Evolutionary conservation across 2,888 invertebrate genomes (phyloP).

Genomic region (Diarsia dahlii): DNA sequence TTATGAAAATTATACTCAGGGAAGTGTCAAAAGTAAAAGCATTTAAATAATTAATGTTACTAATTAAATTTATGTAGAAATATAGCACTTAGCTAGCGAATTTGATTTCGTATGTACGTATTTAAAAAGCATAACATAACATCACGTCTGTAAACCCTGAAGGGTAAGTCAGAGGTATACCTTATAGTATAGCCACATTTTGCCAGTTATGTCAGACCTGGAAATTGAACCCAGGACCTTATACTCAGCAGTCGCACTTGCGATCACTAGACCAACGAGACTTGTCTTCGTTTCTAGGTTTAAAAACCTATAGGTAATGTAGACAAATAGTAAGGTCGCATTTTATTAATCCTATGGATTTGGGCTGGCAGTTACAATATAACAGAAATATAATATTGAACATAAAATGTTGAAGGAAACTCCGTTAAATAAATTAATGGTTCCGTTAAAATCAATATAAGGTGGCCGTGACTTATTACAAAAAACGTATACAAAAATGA

Average conservation of each 20-base stretch:
- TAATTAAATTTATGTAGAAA: background rate
- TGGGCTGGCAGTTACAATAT: background rate
- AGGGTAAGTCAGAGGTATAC: too few species aligned
- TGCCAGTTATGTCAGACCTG: too few species aligned
- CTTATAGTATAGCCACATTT: too few species aligned
- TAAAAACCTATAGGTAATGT: too few species aligned
- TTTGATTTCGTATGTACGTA: too few species aligned
- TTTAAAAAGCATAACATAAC: background rate
- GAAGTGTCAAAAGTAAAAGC: background rate
- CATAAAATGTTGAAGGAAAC: background rate
- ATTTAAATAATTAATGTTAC: background rate
- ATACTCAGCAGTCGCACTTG: too few species aligned
- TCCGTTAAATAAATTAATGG: background rate
- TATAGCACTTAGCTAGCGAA: background rate
- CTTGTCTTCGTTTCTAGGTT: background rate
- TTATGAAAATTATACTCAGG: background rate
- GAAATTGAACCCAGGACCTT: too few species aligned
- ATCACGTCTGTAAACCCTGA: too few species aligned
- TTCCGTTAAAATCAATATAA: background rate
- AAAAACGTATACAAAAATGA: background rate
- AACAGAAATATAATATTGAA: background rate
- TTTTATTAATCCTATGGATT: background rate
- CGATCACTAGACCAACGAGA: too few species aligned
- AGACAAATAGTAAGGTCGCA: too few species aligned
- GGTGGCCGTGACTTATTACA: background rate